phyloP scores from a whole-genome alignment of 1,140 invertebrate species.

The Camponotus pennsylvanicus region DNA sequence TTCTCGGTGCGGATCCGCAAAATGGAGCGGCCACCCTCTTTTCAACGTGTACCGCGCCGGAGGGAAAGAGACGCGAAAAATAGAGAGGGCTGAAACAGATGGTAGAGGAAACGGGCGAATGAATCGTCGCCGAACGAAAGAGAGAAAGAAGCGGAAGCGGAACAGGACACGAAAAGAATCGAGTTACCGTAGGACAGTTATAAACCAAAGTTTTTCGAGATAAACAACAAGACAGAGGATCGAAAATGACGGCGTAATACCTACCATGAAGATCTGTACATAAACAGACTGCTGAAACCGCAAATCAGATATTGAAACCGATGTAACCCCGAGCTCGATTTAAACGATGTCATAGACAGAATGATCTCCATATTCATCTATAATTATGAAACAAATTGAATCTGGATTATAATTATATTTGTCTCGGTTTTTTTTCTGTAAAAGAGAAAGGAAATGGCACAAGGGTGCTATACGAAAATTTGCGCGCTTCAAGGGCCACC shows the following conservation, averaged over 20 bases:
- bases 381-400: background rate
- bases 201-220: conserved; percentile 61
- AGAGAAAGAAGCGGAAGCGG: conserved; percentile 50
- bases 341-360: background rate
- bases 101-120: background rate
- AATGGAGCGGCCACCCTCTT: conserved; percentile 71
- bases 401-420: background rate
- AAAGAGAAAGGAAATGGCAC: background rate
- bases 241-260: background rate
- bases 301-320: conserved; percentile 44
- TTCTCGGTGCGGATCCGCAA: conserved; percentile 74
- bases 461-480: background rate
- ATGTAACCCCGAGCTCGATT: conserved; percentile 12
- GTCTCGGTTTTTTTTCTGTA: background rate
- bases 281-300: conserved; percentile 62
- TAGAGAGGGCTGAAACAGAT: background rate
- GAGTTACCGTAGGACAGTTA: conserved; percentile 74
- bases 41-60: conserved; percentile 56
- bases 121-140: conserved; percentile 11
- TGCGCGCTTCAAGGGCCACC: background rate
- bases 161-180: conserved; percentile 45
- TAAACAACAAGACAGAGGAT: conserved; percentile 56
- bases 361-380: conserved; percentile 13
- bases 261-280: conserved; percentile 26
- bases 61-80: conserved; percentile 59